Evolutionary conservation across 2,797 vertebrate species (phyloP), one percentile per base, ranked within the genome.

Genomic region (Pangasius krempfi): DNA sequence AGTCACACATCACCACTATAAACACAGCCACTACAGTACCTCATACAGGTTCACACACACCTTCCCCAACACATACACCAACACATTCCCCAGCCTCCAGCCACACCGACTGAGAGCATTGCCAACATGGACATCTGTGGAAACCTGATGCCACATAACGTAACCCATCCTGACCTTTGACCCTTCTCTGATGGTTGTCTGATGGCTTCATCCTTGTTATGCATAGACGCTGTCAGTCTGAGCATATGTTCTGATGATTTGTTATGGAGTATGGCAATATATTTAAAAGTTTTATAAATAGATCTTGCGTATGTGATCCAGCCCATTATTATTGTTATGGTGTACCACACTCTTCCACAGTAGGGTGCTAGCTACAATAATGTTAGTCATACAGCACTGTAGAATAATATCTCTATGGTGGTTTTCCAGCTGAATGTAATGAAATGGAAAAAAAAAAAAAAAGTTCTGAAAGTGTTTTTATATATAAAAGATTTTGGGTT

Each of bases 1-100:
- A 92, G 90, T 92, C 87, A 93, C 93, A 89, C 92, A 90, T 90
- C 92, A 72, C 73, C 30, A 82, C 73, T 79, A 85, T 64, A 72
- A 75, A 83, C 88, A 82, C 90, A 87, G 50, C 33, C 81, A 84
- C 76, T 88, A 70, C 75, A 52, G 54, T 37, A 83, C 58, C 83
- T 87, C 80, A 86, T 30, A 66, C 86, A 76, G 40, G 37, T 76
- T 62, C 83, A 60, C 62, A 54, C 37, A 75, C n/a, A 47, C 54
- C 33, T 76, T 50, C 83, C 40, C 56, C 47, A 54, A n/a, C 33
- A 64, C 22, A 47, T 56, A 25, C n/a, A 14, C 14, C 44, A 44
- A 25, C 83, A 82, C 86, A 85, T 50, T 54, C 14, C 54, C 18
- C 25, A 47, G 44, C 40, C 68, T 75, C 27, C 54, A 58, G 16